These are phyloP conservation scores for Lepidocyrtoides sp. DNA, from an alignment of 2,888 invertebrate species.

Conservation along the genomic window DNA sequence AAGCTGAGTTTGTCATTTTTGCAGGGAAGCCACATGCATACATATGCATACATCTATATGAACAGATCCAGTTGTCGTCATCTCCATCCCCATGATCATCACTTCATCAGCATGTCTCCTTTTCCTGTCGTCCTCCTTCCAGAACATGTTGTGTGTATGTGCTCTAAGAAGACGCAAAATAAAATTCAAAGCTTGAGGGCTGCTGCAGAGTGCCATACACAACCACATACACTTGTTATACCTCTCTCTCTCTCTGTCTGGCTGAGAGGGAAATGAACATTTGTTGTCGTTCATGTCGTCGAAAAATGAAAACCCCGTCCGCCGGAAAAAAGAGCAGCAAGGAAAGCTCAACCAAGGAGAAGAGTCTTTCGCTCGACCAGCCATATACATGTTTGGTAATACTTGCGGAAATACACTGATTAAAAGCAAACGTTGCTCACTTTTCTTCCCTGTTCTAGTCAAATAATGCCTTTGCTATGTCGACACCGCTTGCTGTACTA, in stretches of 20 bases:
- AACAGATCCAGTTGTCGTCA: too few relatives aligned
- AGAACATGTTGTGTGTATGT: slow-evolving; percentile 33
- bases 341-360: slow-evolving; percentile 39
- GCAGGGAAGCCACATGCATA: not conserved
- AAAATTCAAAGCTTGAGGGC: slow-evolving; percentile 2
- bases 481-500: slow-evolving; percentile 3
- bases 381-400: slow-evolving; percentile 46
- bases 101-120: slow-evolving; percentile 53
- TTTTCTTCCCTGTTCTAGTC: slow-evolving; percentile 37
- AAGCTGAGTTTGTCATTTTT: slow-evolving; percentile 32
- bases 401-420: slow-evolving; percentile 75
- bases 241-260: slow-evolving; percentile 10
- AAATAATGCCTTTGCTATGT: slow-evolving; percentile 27
- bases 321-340: slow-evolving; percentile 12
- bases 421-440: slow-evolving; percentile 61
- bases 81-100: slow-evolving; percentile 39
- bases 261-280: slow-evolving; percentile 61
- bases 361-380: slow-evolving; percentile 10
- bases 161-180: not conserved
- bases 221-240: slow-evolving; percentile 39
- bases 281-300: slow-evolving; percentile 72
- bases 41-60: slow-evolving; percentile 11
- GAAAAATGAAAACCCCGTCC: slow-evolving; percentile 53
- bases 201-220: not conserved
- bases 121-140: slow-evolving; percentile 51